Evolutionary conservation across 2,797 vertebrate genomes (phyloP), one percentile per base, ranked within the genome.

Genomic region (Chrysocyon brachyurus): DNA sequence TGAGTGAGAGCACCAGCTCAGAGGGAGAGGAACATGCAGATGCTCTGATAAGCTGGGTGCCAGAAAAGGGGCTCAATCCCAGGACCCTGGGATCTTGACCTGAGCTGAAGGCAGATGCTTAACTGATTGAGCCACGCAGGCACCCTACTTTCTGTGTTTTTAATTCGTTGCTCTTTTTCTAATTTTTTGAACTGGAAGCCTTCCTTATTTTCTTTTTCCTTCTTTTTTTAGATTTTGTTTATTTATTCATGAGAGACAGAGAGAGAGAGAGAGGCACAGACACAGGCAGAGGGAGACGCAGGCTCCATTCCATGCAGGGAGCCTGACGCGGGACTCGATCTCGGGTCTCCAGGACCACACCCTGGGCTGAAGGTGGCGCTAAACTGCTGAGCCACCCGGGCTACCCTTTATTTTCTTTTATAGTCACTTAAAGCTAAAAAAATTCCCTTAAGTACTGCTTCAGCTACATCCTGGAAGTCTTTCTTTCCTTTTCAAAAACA

Each of bases 151-250:
- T 79, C 15, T 81, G 57, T 68, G 14, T 59, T 0, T 81, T 46
- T 52, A 72, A 79, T 61, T 93, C n/a, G 24, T 64, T 86, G n/a
- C 5, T 70, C 5, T 87, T 87, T 87, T 87, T 93, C 33, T 86
- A 26, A 46, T 57, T 86, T 57, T 81, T 72, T 77, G 3, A 91
- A 31, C 68, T 79, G 19, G 26, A 91, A 91, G 90, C 5, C 22
- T 36, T 75, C 24, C 36, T 75, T 83, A 31, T 64, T 92, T 87
- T 66, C 24, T 70, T 46, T 46, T 46, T 8, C 40, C 6, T 46
- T 46, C 6, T 46, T 46, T 46, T 46, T 46, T 46, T 46, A 46
- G 40, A 46, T 46, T 46, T 46, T 46, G 40, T 46, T 46, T 46
- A 46, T 46, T 46, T 46, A 46, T 46, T 46, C 40, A 46, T 46